Conservation (phyloP, 2,888 invertebrate species). For the Gibbula magus region DNA sequence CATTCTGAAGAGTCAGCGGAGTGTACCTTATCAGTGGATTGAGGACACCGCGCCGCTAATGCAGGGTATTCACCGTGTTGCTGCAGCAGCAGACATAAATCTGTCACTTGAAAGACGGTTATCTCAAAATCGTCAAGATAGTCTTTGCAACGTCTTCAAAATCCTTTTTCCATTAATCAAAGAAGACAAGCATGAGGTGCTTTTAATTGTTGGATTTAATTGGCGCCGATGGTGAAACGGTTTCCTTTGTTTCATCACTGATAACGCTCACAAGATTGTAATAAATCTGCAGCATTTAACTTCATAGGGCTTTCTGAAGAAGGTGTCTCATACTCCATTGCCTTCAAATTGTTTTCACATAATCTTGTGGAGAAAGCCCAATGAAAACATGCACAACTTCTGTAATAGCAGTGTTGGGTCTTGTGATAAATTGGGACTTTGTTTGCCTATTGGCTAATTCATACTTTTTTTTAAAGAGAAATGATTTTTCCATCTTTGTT, state of each 20-base stretch:
- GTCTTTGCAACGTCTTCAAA: background rate
- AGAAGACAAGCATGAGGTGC: background rate
- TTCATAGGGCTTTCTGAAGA: background rate
- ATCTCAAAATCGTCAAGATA: background rate
- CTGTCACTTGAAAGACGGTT: background rate
- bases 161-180: background rate
- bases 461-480: no score
- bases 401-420: no score
- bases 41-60: no score
- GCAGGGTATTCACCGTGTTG: background rate
- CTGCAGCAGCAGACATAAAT: background rate
- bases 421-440: no score
- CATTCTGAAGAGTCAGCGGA: no score
- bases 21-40: no score
- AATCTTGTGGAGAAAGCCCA: no score
- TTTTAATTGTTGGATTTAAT: slow-evolving; percentile 7
- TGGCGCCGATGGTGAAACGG: background rate
- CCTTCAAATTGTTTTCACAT: background rate
- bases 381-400: no score
- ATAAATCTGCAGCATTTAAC: background rate
- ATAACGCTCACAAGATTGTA: background rate
- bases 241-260: background rate
- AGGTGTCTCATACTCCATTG: background rate
- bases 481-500: no score
- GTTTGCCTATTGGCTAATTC: no score